phyloP scores from a whole-genome alignment of 2,113 vertebrate species.

The Apodemus speciosus region DNA sequence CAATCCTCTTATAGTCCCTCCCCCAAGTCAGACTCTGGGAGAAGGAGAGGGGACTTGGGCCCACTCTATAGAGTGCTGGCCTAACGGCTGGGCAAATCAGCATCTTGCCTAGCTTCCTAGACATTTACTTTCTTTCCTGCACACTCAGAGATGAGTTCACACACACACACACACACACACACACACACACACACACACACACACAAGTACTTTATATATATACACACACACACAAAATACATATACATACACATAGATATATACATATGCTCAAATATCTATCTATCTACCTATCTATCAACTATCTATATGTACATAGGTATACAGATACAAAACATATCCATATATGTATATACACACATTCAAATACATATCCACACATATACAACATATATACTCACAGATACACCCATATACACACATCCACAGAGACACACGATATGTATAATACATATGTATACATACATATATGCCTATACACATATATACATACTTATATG shows the following conservation, averaged over 20 bases:
- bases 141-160: neutral
- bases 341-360: neutral
- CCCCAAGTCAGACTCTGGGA: neutral
- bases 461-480: neutral
- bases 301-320: neutral
- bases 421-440: neutral
- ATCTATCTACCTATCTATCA: too few relatives aligned
- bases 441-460: neutral
- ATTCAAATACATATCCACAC: neutral
- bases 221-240: too few relatives aligned
- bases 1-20: constrained; percentile 79
- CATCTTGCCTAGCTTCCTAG: neutral
- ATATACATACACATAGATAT: neutral
- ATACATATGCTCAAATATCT: neutral
- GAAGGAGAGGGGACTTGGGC: neutral
- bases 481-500: neutral
- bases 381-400: neutral
- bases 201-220: neutral
- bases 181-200: neutral
- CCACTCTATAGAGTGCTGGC: neutral
- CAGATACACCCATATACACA: neutral
- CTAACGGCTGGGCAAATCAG: neutral
- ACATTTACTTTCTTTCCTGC: neutral
- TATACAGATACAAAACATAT: neutral
- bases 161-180: neutral